phyloP scores from a whole-genome alignment of 2,888 invertebrate genomes.

The Acleris cristana region DNA sequence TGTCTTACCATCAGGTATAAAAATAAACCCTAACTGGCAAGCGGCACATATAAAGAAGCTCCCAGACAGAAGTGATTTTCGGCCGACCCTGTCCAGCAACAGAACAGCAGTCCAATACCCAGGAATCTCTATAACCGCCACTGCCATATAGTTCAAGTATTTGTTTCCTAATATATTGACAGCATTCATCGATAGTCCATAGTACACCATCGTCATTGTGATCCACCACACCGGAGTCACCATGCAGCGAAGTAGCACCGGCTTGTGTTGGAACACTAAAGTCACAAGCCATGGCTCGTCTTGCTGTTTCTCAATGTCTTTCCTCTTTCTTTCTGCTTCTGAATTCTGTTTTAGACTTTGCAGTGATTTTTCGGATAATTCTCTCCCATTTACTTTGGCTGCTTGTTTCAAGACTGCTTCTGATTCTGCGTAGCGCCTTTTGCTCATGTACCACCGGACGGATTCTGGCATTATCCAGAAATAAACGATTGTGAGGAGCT shows the following conservation, averaged over 20 bases:
- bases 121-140: constrained; percentile 85
- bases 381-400: constrained; percentile 77
- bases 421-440: constrained; percentile 83
- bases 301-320: constrained; percentile 20
- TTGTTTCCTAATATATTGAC: constrained; percentile 86
- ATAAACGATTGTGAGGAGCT: constrained; percentile 83
- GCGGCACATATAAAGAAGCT: constrained; percentile 80
- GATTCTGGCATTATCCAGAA: constrained; percentile 86
- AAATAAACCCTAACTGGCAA: constrained; percentile 49
- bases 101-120: constrained; percentile 83
- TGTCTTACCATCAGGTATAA: constrained; percentile 73
- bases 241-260: constrained; percentile 72
- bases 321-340: constrained; percentile 40
- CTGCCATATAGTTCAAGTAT: constrained; percentile 86
- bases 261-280: constrained; percentile 67
- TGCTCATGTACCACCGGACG: constrained; percentile 87
- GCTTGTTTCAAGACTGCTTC: constrained; percentile 80
- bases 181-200: constrained; percentile 87
- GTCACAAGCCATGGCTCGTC: constrained; percentile 45
- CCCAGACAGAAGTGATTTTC: constrained; percentile 78
- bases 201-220: constrained; percentile 87
- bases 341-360: constrained; percentile 42
- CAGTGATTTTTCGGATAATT: constrained; percentile 43
- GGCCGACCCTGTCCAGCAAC: constrained; percentile 81
- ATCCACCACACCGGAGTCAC: constrained; percentile 88